Conservation (phyloP, 2,888 invertebrate genomes). For the Diadegma fenestrale region DNA sequence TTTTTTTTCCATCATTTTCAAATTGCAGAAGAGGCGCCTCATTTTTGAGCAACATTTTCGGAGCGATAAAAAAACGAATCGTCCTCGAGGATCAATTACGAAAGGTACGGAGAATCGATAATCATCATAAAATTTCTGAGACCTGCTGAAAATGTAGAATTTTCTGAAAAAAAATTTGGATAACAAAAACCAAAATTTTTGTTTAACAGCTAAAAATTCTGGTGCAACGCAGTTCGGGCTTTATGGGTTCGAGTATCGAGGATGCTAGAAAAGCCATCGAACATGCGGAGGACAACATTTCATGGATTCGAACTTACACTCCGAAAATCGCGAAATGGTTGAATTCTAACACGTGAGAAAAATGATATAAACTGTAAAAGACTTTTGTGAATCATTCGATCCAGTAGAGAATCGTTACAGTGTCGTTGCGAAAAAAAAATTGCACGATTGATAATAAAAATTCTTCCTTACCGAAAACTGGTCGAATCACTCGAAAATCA, state of each 20-base stretch:
- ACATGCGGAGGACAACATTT: slow-evolving; percentile 67
- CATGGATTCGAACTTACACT: slow-evolving; percentile 73
- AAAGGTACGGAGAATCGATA: slow-evolving; percentile 71
- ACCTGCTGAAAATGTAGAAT: background rate
- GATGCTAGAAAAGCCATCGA: slow-evolving; percentile 68
- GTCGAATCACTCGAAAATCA: background rate
- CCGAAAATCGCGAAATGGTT: slow-evolving; percentile 65
- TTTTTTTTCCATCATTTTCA: background rate
- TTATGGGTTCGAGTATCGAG: slow-evolving; percentile 65
- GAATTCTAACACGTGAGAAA: background rate
- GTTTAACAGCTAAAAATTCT: slow-evolving; percentile 72
- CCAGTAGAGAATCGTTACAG: background rate
- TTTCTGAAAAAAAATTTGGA: background rate
- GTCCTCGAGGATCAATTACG: slow-evolving; percentile 71
- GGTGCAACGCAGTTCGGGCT: slow-evolving; percentile 64
- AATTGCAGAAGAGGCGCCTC: slow-evolving; percentile 71
- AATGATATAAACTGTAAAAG: background rate
- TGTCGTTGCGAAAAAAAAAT: background rate
- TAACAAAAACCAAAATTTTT: background rate
- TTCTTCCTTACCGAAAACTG: background rate
- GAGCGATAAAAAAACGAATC: slow-evolving; percentile 72
- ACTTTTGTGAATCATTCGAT: background rate
- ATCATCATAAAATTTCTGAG: background rate
- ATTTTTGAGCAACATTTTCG: slow-evolving; percentile 73
- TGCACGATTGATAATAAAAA: background rate